A percentile compares a stretch with the other conserved stretches of the same genome.
Conservation (phyloP, 2,113 vertebrate genomes). For the Catharus bicknelli region DNA sequence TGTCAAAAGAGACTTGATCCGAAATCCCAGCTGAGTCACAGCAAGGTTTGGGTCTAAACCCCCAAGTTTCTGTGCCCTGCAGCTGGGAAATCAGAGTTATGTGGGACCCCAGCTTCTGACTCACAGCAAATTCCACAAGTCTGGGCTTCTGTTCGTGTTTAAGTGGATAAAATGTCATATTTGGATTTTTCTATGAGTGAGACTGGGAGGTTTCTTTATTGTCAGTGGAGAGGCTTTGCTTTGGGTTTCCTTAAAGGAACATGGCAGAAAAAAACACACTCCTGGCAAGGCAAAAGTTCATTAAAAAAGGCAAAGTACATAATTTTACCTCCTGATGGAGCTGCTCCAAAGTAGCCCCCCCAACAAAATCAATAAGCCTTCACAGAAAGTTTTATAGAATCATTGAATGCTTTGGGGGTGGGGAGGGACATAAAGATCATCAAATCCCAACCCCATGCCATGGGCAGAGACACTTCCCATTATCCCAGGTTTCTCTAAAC, state of each 20-base stretch:
- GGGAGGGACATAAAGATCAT: background rate
- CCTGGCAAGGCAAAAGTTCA: background rate
- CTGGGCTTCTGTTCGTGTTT: background rate
- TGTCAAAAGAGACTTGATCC: background rate
- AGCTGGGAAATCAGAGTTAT: background rate
- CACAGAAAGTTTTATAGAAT: background rate
- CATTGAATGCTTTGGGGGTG: background rate
- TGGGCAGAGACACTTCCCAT: background rate
- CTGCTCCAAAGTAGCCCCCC: background rate
- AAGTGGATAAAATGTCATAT: background rate
- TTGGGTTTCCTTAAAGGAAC: background rate
- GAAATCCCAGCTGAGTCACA: background rate
- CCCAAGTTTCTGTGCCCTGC: background rate
- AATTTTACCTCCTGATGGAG: background rate
- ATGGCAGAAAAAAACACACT: background rate
- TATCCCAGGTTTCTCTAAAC: rapidly evolving
- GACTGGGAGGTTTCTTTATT: background rate
- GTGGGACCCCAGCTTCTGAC: background rate
- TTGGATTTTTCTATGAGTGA: background rate
- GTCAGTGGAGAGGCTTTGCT: background rate
- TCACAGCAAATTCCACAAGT: background rate
- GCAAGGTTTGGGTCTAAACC: background rate
- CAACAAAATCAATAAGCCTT: background rate
- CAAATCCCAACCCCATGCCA: too few species aligned
- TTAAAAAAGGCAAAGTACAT: background rate